Evolutionary conservation across 2,888 invertebrate species (phyloP), one percentile per base, ranked within the genome.

Genomic region (Lymantria dispar): DNA sequence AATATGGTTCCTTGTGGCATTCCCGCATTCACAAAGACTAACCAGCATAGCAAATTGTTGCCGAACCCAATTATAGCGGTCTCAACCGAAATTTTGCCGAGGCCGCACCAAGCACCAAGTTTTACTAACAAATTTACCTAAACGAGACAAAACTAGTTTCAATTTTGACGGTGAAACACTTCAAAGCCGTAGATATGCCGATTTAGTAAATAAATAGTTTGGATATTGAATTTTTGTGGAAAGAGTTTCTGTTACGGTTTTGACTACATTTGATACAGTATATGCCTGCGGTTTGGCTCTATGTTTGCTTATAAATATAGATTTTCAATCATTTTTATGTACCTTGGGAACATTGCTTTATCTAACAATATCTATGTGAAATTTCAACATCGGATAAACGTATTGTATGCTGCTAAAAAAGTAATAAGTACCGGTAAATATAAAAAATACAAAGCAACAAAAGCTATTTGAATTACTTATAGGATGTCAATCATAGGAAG

Each of bases 31-130:
- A 64, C 63, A 66, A 70, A 70, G 68, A 66, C 58, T 60, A 65
- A 68, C 66, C 65, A 52, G 61, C 58, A 58, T 69, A 59, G 60
- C 65, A 76, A 84, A 83, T 83, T 80, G 82, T 83, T 81, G 62
- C 64, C 54, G 70, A 85, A 85, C 72, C 78, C 78, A 83, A 85
- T 83, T 83, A 84, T 72, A 63, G 67, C 66, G 62, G 70, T 71
- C 58, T 60, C 59, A 62, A 57, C 72, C 72, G 59, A 77, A 65
- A 61, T 65, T 71, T 59, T 52, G 64, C 58, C 12, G 68, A 57
- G 45, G 51, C 62, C 65, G 58, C 64, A 54, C 61, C 66, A 62
- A 43, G 55, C 68, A 74, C 60, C 60, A 72, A 72, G 74, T 80
- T 72, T 62, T 58, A 51, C 57, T 50, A 61, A 63, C 66, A 66